phyloP scores from a whole-genome alignment of 2,888 invertebrate species.

The Ypsolopha sequella region DNA sequence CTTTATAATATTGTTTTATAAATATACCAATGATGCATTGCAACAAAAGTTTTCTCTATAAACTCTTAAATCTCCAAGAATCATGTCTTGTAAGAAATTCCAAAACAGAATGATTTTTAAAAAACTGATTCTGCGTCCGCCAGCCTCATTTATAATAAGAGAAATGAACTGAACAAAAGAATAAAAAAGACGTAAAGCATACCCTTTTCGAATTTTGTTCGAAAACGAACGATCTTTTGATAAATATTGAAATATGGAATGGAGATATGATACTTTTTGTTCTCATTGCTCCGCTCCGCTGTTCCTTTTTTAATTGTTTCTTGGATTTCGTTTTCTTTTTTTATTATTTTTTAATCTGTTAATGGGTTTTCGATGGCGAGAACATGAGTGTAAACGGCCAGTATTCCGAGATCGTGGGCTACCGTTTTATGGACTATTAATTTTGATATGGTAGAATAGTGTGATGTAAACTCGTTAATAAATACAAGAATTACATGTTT shows the following conservation, averaged over 20 bases:
- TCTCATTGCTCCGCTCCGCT: conserved; percentile 16
- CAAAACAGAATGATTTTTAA: conserved; percentile 47
- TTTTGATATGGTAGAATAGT: conserved; percentile 14
- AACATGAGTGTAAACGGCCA: conserved; percentile 23
- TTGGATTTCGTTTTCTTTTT: conserved; percentile 20
- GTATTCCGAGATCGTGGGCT: conserved; percentile 20
- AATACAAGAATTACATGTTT: too few relatives aligned
- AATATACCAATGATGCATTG: too few relatives aligned
- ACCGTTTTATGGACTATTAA: conserved; percentile 62
- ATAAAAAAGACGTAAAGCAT: conserved; percentile 24
- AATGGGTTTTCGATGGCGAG: conserved; percentile 43
- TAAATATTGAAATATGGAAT: conserved; percentile 69
- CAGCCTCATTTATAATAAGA: conserved; percentile 56
- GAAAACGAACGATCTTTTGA: conserved; percentile 63
- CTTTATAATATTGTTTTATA: too few relatives aligned
- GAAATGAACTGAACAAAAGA: conserved; percentile 29
- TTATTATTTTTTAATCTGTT: conserved; percentile 26
- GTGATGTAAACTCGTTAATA: conserved; percentile 5
- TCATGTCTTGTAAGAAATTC: conserved; percentile 23
- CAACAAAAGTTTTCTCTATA: too few relatives aligned
- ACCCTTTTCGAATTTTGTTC: conserved; percentile 58
- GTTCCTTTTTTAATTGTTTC: conserved; percentile 12
- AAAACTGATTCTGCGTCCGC: conserved; percentile 31
- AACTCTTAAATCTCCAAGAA: not conserved
- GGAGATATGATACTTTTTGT: conserved; percentile 53